These are phyloP conservation scores for Macaca nemestrina DNA, from an alignment of 2,113 vertebrate genomes.

Conservation along the genomic window DNA sequence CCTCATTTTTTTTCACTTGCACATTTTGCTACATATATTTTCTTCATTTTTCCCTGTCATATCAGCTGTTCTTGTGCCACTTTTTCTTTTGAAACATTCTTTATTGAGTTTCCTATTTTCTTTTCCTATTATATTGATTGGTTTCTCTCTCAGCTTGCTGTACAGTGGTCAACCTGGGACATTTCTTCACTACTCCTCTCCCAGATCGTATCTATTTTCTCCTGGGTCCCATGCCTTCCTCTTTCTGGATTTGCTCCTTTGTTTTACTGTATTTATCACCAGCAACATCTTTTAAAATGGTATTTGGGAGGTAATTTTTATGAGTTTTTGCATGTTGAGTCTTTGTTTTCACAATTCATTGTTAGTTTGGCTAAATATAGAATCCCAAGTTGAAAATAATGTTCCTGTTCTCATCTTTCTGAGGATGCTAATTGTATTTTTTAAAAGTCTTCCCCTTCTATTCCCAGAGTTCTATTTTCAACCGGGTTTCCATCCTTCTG, in stretches of 20 bases:
- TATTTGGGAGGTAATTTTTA: background rate
- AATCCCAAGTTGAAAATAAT: background rate
- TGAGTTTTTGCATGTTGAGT: background rate
- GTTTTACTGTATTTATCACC: background rate
- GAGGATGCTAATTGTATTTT: background rate
- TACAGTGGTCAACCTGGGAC: background rate
- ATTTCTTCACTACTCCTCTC: background rate
- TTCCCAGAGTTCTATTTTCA: background rate
- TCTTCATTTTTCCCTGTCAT: background rate
- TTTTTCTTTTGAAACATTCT: background rate
- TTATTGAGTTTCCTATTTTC: background rate
- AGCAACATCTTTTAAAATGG: background rate
- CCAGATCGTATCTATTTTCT: background rate
- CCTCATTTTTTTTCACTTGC: conserved; percentile 1
- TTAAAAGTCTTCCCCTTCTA: background rate
- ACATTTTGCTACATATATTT: background rate
- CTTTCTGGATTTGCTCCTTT: background rate
- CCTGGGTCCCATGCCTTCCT: background rate
- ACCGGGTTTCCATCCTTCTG: background rate
- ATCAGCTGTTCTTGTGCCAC: background rate
- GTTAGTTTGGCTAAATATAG: background rate
- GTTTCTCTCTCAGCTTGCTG: background rate
- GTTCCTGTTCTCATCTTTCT: background rate
- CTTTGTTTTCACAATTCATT: background rate
- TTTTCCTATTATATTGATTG: background rate